Evolutionary conservation across 2,888 invertebrate species (phyloP).

Genomic region (Colostygia pectinataria): DNA sequence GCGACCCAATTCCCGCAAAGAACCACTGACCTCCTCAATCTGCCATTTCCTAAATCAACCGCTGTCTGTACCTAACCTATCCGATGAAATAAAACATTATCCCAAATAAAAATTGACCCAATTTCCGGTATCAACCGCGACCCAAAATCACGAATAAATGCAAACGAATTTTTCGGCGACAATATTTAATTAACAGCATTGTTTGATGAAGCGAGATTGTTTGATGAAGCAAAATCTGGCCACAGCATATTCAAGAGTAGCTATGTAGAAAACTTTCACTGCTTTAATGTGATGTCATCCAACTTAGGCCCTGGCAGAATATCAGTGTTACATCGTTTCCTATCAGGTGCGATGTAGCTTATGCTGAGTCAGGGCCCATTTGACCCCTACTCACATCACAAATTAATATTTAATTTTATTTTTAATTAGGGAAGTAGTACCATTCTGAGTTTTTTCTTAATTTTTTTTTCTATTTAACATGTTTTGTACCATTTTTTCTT

Average conservation of each 20-base stretch:
- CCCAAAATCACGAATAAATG: conserved; percentile 15
- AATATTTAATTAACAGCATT: conserved; percentile 26
- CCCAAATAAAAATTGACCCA: conserved; percentile 15
- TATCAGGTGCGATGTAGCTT: too few species aligned
- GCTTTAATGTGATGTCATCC: too few species aligned
- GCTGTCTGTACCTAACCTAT: not conserved
- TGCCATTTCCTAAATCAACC: conserved; percentile 7
- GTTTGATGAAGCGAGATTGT: conserved; percentile 19
- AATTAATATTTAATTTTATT: too few species aligned
- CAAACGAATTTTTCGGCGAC: conserved; percentile 18
- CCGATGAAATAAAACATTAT: conserved; percentile 7
- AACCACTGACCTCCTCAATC: conserved; percentile 3
- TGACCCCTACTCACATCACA: too few species aligned
- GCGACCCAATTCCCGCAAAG: not conserved
- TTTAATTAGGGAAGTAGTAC: too few species aligned
- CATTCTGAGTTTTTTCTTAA: too few species aligned
- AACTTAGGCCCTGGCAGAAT: too few species aligned
- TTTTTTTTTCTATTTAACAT: too few species aligned
- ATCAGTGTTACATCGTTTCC: too few species aligned
- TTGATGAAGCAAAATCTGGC: conserved; percentile 12
- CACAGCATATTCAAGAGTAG: not conserved
- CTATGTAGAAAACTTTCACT: not conserved
- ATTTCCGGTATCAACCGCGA: conserved; percentile 12
- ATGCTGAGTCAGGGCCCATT: too few species aligned
- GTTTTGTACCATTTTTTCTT: too few species aligned